phyloP scores from a whole-genome alignment of 1,140 invertebrate genomes.

The Apis cerana region DNA sequence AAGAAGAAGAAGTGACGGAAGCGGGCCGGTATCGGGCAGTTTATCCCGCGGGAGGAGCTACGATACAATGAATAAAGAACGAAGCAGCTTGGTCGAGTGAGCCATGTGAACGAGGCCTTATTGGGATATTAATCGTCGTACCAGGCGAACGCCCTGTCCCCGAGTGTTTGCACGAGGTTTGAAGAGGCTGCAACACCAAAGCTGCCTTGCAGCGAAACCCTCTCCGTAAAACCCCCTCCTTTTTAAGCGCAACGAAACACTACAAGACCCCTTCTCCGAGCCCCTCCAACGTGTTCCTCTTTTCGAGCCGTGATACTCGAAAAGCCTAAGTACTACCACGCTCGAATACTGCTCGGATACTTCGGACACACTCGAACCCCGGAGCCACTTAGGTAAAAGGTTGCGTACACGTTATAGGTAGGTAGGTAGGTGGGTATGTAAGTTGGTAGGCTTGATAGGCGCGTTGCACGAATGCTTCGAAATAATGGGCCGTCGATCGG shows the following conservation, averaged over 20 bases:
- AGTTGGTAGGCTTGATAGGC: constrained; percentile 41
- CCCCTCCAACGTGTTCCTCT: constrained; percentile 50
- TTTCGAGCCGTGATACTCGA: constrained; percentile 61
- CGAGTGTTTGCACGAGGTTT: constrained; percentile 76
- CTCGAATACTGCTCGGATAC: constrained; percentile 61
- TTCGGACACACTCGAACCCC: constrained; percentile 55
- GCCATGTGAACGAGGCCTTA: constrained; percentile 69
- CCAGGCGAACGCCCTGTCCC: constrained; percentile 64
- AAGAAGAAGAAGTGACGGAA: constrained; percentile 19
- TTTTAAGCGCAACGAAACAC: constrained; percentile 73
- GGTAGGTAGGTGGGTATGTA: constrained; percentile 17
- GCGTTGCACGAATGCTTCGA: constrained; percentile 68
- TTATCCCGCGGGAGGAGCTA: constrained; percentile 57
- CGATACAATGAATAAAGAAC: constrained; percentile 75
- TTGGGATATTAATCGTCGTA: constrained; percentile 78
- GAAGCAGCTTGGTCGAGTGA: constrained; percentile 70
- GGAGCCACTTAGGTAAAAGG: constrained; percentile 45
- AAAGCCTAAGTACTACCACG: constrained; percentile 58
- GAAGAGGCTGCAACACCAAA: constrained; percentile 76
- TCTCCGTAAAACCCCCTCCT: constrained; percentile 54
- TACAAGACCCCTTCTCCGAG: constrained; percentile 65
- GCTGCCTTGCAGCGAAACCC: constrained; percentile 60
- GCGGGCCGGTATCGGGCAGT: constrained; percentile 62
- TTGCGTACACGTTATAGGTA: constrained; percentile 19
- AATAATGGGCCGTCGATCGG: constrained; percentile 72